Percentiles rank a stretch among this genome's conserved stretches.
Evolutionary conservation across 2,113 vertebrate genomes (phyloP).

Genomic region (Heterotis niloticus): DNA sequence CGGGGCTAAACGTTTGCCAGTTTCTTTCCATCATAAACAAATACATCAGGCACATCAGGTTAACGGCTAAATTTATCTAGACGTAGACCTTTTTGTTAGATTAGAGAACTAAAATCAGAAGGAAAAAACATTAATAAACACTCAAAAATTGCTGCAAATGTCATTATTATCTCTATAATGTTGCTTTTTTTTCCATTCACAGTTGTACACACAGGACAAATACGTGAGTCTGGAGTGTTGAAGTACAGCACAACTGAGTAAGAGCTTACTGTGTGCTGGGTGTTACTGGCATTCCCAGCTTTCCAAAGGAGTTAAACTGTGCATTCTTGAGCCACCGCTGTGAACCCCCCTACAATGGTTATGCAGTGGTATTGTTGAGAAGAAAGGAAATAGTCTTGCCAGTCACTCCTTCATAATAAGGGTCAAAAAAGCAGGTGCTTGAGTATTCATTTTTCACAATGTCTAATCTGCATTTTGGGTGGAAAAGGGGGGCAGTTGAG

Average conservation of each 20-base stretch:
- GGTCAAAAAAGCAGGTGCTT: background rate
- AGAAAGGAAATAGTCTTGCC: conserved; percentile 9
- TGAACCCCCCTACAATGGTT: background rate
- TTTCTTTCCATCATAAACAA: background rate
- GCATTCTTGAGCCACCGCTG: background rate
- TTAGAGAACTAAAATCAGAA: conserved; percentile 8
- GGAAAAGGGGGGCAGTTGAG: background rate
- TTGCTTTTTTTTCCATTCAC: background rate
- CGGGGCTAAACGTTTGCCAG: background rate
- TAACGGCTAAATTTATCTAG: too few species aligned
- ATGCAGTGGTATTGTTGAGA: background rate
- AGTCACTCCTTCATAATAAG: background rate
- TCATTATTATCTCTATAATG: background rate
- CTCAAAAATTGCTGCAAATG: background rate
- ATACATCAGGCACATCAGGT: background rate
- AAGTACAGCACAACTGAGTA: background rate
- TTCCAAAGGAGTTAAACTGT: background rate
- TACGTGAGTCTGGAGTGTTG: background rate
- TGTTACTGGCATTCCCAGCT: too few species aligned
- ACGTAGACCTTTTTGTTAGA: background rate
- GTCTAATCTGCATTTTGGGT: background rate
- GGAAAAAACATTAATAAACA: too few species aligned
- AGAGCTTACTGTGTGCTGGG: background rate
- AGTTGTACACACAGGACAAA: conserved; percentile 2
- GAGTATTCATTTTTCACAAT: conserved; percentile 1